phyloP scores from a whole-genome alignment of 2,888 invertebrate species.

The Cheilosia scutellata region DNA sequence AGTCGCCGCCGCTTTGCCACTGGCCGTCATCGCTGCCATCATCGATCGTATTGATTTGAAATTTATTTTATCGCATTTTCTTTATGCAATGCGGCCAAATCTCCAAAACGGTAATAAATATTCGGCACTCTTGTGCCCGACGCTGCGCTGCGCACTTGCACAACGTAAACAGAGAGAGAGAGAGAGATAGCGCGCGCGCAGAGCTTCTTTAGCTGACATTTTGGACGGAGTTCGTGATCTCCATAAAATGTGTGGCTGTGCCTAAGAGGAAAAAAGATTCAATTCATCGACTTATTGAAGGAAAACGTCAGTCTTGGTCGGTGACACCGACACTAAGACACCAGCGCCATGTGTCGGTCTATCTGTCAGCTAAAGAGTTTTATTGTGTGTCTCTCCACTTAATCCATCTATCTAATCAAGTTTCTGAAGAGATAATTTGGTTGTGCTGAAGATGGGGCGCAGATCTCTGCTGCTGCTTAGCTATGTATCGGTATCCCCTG shows the following conservation, averaged over 20 bases:
- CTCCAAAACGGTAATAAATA: slow-evolving; percentile 72
- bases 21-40: slow-evolving; percentile 54
- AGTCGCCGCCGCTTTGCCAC: slow-evolving; percentile 15
- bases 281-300: slow-evolving; percentile 46
- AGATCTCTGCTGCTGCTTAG: too few species aligned
- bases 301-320: slow-evolving; percentile 41
- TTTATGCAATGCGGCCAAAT: slow-evolving; percentile 64
- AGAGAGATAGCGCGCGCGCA: slow-evolving; percentile 10
- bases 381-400: slow-evolving; percentile 65
- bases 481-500: slow-evolving; percentile 8
- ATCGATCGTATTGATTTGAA: slow-evolving; percentile 70
- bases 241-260: slow-evolving; percentile 44
- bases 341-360: slow-evolving; percentile 60
- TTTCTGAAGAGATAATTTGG: slow-evolving; percentile 71
- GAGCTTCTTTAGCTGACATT: slow-evolving; percentile 64
- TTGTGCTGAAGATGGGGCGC: slow-evolving; percentile 47
- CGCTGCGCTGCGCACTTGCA: slow-evolving; percentile 60
- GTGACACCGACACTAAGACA: slow-evolving; percentile 30
- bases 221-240: slow-evolving; percentile 69
- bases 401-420: slow-evolving; percentile 71
- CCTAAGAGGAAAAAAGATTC: slow-evolving; percentile 26
- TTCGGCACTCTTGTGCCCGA: slow-evolving; percentile 58
- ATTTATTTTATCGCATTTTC: slow-evolving; percentile 69
- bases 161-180: slow-evolving; percentile 22
- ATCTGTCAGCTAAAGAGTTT: slow-evolving; percentile 66